Conservation (phyloP, 2,888 invertebrate species). For the Ceramica pisi region DNA sequence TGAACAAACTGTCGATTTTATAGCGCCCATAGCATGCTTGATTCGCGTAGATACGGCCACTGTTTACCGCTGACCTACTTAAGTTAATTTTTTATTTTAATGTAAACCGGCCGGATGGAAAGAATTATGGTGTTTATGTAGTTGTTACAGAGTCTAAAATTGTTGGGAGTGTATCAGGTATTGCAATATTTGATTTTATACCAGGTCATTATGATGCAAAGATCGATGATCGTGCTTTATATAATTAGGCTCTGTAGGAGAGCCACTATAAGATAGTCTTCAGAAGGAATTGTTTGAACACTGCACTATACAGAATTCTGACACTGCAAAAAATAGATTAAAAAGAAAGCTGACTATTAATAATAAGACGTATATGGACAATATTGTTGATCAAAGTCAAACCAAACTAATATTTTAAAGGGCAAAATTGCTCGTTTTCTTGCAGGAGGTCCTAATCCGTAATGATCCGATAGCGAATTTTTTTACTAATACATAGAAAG, state of each 20-base stretch:
- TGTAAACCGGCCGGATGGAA: conserved; percentile 34
- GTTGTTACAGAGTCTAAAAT: conserved; percentile 38
- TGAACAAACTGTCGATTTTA: conserved; percentile 51
- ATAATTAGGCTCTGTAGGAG: conserved; percentile 17
- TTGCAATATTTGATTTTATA: conserved; percentile 36
- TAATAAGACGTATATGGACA: background rate
- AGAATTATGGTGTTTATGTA: conserved; percentile 32
- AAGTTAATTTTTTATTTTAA: conserved; percentile 66
- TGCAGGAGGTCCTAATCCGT: background rate
- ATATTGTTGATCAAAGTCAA: background rate
- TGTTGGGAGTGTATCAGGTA: background rate
- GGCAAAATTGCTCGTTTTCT: background rate
- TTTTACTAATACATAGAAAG: background rate
- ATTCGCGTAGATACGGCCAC: conserved; percentile 58
- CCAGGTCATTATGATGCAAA: conserved; percentile 22
- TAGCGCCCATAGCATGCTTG: conserved; percentile 40
- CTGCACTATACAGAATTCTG: background rate
- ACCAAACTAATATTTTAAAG: background rate
- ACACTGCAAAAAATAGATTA: background rate
- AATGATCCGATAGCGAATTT: background rate
- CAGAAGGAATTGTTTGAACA: background rate
- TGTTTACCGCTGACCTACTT: conserved; percentile 68
- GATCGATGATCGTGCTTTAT: conserved; percentile 22
- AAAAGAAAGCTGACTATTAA: background rate
- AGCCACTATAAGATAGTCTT: background rate